Conservation (phyloP, 2,113 vertebrate species). For the Tragelaphus scriptus region DNA sequence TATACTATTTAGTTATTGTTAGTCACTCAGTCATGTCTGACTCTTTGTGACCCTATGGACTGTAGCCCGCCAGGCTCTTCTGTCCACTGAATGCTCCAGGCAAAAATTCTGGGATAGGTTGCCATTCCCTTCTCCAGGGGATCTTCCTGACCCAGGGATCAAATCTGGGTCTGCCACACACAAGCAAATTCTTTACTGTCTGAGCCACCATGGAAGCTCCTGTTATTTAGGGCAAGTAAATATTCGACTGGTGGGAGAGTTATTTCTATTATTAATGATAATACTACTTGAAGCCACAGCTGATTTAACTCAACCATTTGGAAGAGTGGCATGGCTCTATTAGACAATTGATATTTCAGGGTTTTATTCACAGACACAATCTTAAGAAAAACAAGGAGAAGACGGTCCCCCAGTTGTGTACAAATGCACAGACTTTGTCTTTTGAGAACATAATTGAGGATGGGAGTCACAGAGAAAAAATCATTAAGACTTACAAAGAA, state of each 20-base stretch:
- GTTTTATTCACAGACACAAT: conserved; percentile 56
- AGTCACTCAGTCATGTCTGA: not conserved
- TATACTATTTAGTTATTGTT: not conserved
- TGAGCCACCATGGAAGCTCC: not conserved
- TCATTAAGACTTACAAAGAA: conserved; percentile 57
- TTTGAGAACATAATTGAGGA: conserved; percentile 61
- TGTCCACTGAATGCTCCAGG: not conserved
- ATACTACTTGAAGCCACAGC: conserved; percentile 41
- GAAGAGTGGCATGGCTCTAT: conserved; percentile 37
- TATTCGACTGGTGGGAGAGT: conserved; percentile 8
- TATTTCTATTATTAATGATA: conserved; percentile 60
- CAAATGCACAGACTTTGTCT: conserved; percentile 44
- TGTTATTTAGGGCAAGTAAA: not conserved
- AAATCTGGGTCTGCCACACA: not conserved
- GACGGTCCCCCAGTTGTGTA: conserved; percentile 36
- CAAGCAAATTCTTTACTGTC: not conserved
- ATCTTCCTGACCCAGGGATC: not conserved
- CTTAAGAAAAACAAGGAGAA: conserved; percentile 56
- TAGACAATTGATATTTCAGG: conserved; percentile 61
- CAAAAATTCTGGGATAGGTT: not conserved
- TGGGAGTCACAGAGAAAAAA: conserved; percentile 51
- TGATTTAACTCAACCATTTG: conserved; percentile 59
- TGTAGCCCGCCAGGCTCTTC: not conserved
- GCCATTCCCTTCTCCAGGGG: not conserved
- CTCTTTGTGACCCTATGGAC: not conserved